phyloP scores from a whole-genome alignment of 2,888 invertebrate genomes.

The Anarsia innoxiella region DNA sequence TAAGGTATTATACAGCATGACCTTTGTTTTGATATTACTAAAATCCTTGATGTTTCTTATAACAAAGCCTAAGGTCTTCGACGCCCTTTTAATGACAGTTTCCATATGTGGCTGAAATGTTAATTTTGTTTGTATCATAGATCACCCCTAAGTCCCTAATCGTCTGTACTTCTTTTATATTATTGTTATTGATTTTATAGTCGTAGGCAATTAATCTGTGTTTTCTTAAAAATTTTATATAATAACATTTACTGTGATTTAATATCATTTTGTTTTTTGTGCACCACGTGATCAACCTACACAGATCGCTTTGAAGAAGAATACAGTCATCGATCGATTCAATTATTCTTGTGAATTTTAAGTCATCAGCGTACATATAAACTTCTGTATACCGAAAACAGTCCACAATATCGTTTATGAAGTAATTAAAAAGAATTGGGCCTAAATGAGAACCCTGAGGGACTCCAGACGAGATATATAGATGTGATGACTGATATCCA shows the following conservation, averaged over 20 bases:
- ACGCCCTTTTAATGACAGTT: too few species aligned
- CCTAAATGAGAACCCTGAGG: constrained; percentile 19
- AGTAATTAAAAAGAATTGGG: constrained; percentile 15
- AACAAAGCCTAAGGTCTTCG: too few species aligned
- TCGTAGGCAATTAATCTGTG: too few species aligned
- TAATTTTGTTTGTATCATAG: too few species aligned
- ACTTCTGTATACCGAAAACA: background rate
- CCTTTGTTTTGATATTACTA: too few species aligned
- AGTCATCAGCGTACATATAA: background rate
- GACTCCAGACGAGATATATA: constrained; percentile 9
- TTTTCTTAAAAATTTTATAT: too few species aligned
- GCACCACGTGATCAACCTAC: background rate
- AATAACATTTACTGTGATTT: background rate
- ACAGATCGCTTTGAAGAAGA: background rate
- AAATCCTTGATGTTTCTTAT: too few species aligned
- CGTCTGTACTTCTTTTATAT: too few species aligned
- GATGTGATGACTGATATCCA: constrained; percentile 7
- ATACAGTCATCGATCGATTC: background rate
- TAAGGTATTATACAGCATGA: too few species aligned
- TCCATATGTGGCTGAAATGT: too few species aligned
- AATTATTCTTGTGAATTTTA: background rate
- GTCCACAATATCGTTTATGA: constrained; percentile 10
- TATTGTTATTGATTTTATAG: too few species aligned
- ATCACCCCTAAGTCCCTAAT: too few species aligned
- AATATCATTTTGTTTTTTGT: background rate